Conservation (phyloP, 1,140 invertebrate genomes). For the Microvelia longipes region DNA sequence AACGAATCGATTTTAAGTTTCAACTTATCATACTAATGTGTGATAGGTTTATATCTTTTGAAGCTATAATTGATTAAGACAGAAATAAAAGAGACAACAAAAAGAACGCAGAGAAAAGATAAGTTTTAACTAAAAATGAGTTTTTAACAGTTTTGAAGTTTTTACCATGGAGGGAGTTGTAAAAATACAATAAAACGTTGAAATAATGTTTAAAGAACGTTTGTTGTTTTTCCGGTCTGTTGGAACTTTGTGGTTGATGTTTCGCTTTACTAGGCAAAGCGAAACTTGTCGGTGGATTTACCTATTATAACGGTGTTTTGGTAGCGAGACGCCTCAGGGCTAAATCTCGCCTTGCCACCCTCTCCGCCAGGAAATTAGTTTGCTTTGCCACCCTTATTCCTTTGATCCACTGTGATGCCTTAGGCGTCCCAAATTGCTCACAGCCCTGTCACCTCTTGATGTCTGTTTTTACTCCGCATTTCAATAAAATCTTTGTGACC, state of each 20-base stretch:
- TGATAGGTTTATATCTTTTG: no score
- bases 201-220: neutral
- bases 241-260: neutral
- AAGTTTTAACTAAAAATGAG: no score
- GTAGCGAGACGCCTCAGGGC: neutral
- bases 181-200: neutral
- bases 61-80: no score
- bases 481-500: neutral
- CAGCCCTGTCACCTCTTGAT: neutral
- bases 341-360: neutral
- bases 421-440: neutral
- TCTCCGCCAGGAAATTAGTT: neutral
- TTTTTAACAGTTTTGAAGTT: no score
- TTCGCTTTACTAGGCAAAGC: neutral
- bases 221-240: neutral
- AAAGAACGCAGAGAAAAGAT: no score
- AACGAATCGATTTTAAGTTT: no score
- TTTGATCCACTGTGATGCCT: neutral
- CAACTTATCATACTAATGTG: no score
- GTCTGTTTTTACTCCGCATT: neutral
- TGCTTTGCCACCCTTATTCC: neutral
- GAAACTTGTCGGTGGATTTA: neutral
- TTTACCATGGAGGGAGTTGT: no score
- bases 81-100: no score
- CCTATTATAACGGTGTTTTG: neutral